Conservation (phyloP, 2,797 vertebrate species). For the Scarus forsteni region DNA sequence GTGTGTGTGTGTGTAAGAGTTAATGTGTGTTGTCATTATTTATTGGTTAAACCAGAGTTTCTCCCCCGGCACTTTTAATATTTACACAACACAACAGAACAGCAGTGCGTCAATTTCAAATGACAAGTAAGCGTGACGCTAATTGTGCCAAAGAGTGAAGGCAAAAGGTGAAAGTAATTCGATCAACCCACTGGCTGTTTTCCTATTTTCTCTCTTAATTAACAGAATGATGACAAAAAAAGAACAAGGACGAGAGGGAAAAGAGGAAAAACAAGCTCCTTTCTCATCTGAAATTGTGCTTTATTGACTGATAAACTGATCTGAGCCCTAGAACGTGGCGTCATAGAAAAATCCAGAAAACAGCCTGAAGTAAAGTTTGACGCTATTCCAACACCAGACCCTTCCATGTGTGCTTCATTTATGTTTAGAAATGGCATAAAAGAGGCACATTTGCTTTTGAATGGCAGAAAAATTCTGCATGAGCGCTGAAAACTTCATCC, state of each 20-base stretch:
- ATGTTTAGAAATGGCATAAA: not conserved
- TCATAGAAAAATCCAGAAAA: not conserved
- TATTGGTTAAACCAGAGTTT: conserved; percentile 51
- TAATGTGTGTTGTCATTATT: conserved; percentile 44
- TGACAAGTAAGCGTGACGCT: conserved; percentile 68
- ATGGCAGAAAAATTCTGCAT: not conserved
- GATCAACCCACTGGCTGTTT: conserved; percentile 67
- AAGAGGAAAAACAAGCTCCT: not conserved
- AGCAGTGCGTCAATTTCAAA: conserved; percentile 65
- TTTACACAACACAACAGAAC: conserved; percentile 69
- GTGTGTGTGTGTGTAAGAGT: conserved; percentile 6
- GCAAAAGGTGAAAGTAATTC: conserved; percentile 70
- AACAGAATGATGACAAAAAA: conserved; percentile 23
- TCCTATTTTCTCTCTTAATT: conserved; percentile 41
- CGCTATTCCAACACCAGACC: not conserved
- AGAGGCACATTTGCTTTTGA: conserved; percentile 1
- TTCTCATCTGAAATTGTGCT: not conserved
- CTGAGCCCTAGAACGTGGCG: not conserved
- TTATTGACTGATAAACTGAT: not conserved
- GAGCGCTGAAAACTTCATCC: not conserved
- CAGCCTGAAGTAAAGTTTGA: not conserved
- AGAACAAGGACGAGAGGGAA: not conserved
- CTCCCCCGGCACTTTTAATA: conserved; percentile 64
- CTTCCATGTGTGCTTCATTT: not conserved
- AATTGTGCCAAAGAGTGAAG: conserved; percentile 68